Percentiles rank a stretch among this genome's conserved stretches.
Conservation (phyloP, 2,797 vertebrate genomes). For the Ambastaia sidthimunki region DNA sequence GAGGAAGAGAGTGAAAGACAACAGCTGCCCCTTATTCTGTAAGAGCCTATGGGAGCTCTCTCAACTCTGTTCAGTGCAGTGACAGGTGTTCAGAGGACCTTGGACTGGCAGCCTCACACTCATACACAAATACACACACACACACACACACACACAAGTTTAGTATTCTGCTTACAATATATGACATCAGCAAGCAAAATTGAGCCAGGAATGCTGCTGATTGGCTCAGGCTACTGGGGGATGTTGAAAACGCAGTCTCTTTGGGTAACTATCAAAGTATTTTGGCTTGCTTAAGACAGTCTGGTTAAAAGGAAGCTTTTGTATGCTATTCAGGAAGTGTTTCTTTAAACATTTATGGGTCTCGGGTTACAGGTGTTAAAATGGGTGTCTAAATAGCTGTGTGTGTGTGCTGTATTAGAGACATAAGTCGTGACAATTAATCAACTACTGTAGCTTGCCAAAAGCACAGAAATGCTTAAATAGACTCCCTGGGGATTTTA, state of each 20-base stretch:
- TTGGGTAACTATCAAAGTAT: constrained; percentile 54
- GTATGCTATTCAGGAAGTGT: constrained; percentile 41
- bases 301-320: constrained; percentile 62
- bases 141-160: constrained; percentile 1
- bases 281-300: constrained; percentile 46
- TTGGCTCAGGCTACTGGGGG: constrained; percentile 12
- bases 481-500: constrained; percentile 4
- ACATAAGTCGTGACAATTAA: background rate
- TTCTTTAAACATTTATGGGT: constrained; percentile 24
- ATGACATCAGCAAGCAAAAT: constrained; percentile 35
- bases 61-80: constrained; percentile 30
- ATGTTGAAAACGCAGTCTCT: constrained; percentile 35
- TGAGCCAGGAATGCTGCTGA: constrained; percentile 30
- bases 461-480: constrained; percentile 34
- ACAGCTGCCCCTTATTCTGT: constrained; percentile 74
- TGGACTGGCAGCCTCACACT: constrained; percentile 3
- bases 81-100: constrained; percentile 71
- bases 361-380: constrained; percentile 36
- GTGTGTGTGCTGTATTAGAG: constrained; percentile 14
- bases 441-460: constrained; percentile 14
- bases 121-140: constrained; percentile 18
- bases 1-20: constrained; percentile 62
- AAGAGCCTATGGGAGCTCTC: constrained; percentile 47
- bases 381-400: constrained; percentile 9
- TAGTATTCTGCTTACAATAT: constrained; percentile 32